Conservation (phyloP, 2,797 vertebrate species). For the Florisuga fusca region DNA sequence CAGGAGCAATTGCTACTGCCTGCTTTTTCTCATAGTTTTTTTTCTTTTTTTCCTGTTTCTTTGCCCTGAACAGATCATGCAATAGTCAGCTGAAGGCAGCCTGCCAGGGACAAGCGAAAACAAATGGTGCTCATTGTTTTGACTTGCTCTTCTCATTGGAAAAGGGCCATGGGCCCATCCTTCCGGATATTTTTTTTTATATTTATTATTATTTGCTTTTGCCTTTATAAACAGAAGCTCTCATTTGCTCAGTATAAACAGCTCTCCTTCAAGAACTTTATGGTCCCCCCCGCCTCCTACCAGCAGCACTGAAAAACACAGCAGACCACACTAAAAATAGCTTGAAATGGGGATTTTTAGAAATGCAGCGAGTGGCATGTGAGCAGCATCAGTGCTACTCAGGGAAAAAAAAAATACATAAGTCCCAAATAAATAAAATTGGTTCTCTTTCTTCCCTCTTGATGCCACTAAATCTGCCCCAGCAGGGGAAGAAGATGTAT, state of each 20-base stretch:
- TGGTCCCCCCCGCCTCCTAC: not conserved
- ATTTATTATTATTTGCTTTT: constrained; percentile 2
- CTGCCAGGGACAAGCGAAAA: constrained; percentile 57
- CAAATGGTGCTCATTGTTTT: constrained; percentile 59
- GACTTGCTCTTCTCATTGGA: constrained; percentile 48
- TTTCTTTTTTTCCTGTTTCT: not conserved
- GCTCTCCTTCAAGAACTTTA: not conserved
- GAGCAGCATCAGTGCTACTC: fast-evolving
- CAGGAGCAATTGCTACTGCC: constrained; percentile 9
- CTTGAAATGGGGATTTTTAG: not conserved
- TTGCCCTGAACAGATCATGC: not conserved
- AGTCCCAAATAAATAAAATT: not conserved
- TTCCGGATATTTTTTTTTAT: not conserved
- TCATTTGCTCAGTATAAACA: constrained; percentile 50
- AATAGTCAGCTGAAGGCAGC: constrained; percentile 19
- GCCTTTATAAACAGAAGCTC: constrained; percentile 62
- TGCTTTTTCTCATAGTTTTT: not conserved
- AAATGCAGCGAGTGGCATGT: not conserved
- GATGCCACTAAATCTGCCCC: not conserved
- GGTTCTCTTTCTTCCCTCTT: not conserved
- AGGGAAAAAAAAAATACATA: not conserved
- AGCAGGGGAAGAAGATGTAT: not conserved
- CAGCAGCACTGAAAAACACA: not conserved
- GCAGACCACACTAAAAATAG: constrained; percentile 11
- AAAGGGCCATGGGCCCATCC: constrained; percentile 43